phyloP scores from a whole-genome alignment of 92 coral and sea anemone genomes.

The Siderastrea radians region DNA sequence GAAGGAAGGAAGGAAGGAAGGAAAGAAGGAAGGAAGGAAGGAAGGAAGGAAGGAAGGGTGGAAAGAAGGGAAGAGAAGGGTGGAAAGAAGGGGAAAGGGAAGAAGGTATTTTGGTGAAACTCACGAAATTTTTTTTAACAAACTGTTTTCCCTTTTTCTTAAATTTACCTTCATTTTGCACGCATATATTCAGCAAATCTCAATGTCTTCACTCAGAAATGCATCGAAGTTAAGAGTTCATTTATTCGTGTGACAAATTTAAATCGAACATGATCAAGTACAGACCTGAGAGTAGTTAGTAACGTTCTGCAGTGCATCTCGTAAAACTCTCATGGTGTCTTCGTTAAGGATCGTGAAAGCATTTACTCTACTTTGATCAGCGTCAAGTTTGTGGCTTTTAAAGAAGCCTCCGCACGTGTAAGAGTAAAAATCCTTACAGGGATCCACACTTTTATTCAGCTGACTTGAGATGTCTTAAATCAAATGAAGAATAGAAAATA shows the following conservation, averaged over 20 bases:
- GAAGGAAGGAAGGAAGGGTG: too few species aligned
- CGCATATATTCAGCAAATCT: neutral
- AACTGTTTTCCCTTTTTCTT: too few species aligned
- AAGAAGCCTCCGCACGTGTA: conserved; percentile 81
- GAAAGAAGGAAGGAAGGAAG: too few species aligned
- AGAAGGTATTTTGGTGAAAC: neutral
- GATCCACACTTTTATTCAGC: conserved; percentile 63
- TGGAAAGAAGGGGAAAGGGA: too few species aligned
- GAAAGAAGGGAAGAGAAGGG: too few species aligned
- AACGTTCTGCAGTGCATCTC: conserved; percentile 53
- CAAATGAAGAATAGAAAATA: neutral
- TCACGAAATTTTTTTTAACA: neutral
- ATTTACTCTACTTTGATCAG: conserved; percentile 16
- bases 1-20: too few species aligned
- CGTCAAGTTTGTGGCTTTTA: conserved; percentile 38
- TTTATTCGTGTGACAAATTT: too few species aligned
- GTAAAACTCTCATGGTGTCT: conserved; percentile 39
- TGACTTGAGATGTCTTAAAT: conserved; percentile 52
- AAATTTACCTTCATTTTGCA: too few species aligned
- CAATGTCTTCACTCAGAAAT: too few species aligned
- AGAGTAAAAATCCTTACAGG: conserved; percentile 74
- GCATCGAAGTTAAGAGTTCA: neutral
- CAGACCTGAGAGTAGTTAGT: conserved; percentile 58
- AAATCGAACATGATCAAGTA: too few species aligned
- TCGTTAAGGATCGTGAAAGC: conserved; percentile 37